Evolutionary conservation across 2,113 vertebrate species (phyloP).

Genomic region (Eulacestoma nigropectus): DNA sequence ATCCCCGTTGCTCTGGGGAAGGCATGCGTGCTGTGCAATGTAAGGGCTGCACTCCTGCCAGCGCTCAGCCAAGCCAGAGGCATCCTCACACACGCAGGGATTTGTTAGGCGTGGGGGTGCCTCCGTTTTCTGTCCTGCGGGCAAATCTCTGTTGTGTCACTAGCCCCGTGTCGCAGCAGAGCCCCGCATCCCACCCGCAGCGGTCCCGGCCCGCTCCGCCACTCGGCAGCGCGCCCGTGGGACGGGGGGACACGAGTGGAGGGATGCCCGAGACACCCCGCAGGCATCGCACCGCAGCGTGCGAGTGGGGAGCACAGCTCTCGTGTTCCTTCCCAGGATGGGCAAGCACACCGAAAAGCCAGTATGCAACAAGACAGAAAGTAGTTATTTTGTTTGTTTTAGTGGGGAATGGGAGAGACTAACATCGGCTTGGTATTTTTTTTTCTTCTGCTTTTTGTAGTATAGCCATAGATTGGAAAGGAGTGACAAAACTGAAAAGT

Average conservation of each 20-base stretch:
- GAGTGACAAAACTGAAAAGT: background rate
- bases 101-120: background rate
- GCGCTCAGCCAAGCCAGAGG: background rate
- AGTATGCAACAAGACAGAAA: background rate
- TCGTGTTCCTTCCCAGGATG: fast-evolving
- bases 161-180: background rate
- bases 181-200: background rate
- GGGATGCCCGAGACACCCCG: background rate
- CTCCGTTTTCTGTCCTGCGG: background rate
- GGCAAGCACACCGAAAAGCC: background rate
- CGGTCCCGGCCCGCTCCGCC: background rate
- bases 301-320: background rate
- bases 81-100: background rate
- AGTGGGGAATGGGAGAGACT: background rate
- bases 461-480: background rate
- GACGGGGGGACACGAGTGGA: background rate
- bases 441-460: background rate
- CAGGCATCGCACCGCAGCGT: background rate
- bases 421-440: background rate
- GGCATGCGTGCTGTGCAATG: background rate
- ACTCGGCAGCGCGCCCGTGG: background rate
- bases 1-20: background rate
- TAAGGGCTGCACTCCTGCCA: background rate
- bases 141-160: background rate
- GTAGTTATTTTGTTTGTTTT: background rate